Evolutionary conservation across 2,797 vertebrate genomes (phyloP).

Genomic region (Spinibarbus caldwelli): DNA sequence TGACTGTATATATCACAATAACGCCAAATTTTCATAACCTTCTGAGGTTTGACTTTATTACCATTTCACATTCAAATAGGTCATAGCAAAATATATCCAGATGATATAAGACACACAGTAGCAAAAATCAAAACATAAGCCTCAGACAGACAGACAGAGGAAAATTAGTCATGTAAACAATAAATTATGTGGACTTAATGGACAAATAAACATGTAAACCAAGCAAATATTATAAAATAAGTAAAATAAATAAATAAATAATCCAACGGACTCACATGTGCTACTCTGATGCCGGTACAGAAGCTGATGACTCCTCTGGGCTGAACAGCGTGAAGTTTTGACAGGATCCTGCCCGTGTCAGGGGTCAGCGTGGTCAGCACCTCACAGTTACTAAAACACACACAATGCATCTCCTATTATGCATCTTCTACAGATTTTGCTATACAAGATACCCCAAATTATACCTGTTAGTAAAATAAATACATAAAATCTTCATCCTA

Average conservation of each 20-base stretch:
- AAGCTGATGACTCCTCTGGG: constrained; percentile 92
- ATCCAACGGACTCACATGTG: constrained; percentile 83
- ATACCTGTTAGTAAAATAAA: background rate
- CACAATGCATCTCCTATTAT: too few species aligned
- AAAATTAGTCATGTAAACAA: background rate
- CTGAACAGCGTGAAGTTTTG: constrained; percentile 93
- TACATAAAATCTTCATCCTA: constrained; percentile 65
- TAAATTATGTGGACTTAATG: background rate
- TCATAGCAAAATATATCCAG: background rate
- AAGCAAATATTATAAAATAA: too few species aligned
- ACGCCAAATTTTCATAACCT: background rate
- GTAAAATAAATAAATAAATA: background rate
- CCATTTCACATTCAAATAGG: background rate
- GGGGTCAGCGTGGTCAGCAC: constrained; percentile 95
- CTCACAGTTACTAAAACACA: constrained; percentile 88
- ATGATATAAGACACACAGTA: background rate
- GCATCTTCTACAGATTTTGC: too few species aligned
- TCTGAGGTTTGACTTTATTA: background rate
- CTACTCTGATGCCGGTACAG: constrained; percentile 93
- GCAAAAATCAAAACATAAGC: too few species aligned
- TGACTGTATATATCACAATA: too few species aligned
- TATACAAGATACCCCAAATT: too few species aligned
- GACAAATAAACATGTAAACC: too few species aligned
- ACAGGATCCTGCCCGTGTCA: constrained; percentile 93
- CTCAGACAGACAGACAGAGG: background rate